Conservation (phyloP, 2,113 vertebrate genomes). For the Pachyramphus minor region DNA sequence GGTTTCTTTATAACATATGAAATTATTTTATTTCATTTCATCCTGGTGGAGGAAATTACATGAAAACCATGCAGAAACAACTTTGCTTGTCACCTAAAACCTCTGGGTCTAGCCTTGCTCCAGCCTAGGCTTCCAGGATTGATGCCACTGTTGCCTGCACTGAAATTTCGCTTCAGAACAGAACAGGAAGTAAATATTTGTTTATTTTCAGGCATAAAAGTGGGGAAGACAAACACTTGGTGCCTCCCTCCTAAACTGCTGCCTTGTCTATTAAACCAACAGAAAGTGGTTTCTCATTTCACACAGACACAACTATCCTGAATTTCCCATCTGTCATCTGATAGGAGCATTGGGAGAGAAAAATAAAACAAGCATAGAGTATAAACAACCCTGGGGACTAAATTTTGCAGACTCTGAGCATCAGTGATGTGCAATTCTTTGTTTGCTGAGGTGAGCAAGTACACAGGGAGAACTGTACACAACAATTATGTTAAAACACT, state of each 20-base stretch:
- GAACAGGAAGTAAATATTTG: not conserved
- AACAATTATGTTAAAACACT: slow-evolving; percentile 14
- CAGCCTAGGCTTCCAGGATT: not conserved
- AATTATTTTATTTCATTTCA: slow-evolving; percentile 42
- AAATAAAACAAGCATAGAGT: not conserved
- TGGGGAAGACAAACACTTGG: not conserved
- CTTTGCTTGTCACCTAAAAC: not conserved
- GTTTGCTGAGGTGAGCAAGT: slow-evolving; percentile 46
- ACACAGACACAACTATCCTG: not conserved
- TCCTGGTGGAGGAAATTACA: not conserved
- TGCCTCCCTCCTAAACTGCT: not conserved
- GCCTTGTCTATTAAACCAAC: not conserved
- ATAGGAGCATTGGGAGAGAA: not conserved
- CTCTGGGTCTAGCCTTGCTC: not conserved
- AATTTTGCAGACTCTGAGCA: slow-evolving; percentile 10
- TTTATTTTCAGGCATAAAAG: not conserved
- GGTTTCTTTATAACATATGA: not conserved
- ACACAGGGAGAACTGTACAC: not conserved
- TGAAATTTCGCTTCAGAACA: not conserved
- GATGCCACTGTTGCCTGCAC: not conserved
- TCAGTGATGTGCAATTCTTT: not conserved
- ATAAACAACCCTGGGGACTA: slow-evolving; percentile 26
- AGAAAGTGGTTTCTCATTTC: not conserved
- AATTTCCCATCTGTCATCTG: slow-evolving; percentile 40
- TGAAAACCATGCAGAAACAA: not conserved